phyloP scores from a whole-genome alignment of 2,797 vertebrate species.

The Allobates femoralis region DNA sequence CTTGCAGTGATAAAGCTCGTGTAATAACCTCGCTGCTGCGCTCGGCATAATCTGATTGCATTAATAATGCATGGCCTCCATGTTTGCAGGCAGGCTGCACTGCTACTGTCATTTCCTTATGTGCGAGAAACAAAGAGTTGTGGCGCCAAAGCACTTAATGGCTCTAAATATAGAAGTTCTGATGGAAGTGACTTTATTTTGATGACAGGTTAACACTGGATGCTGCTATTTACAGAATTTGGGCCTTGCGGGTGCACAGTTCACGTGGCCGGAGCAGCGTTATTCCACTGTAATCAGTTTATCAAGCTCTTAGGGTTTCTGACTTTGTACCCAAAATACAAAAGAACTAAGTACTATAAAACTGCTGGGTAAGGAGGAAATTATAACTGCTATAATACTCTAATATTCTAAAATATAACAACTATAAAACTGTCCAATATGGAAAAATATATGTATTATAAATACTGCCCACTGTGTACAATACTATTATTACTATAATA shows the following conservation, averaged over 20 bases:
- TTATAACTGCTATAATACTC: neutral
- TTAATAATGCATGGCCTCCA: conserved; percentile 46
- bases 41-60: conserved; percentile 46
- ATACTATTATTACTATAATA: conserved; percentile 5
- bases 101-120: conserved; percentile 24
- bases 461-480: neutral
- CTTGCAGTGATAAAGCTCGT: conserved; percentile 23
- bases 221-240: conserved; percentile 33
- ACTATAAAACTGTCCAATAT: neutral
- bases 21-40: conserved; percentile 18
- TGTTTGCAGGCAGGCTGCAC: conserved; percentile 21
- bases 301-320: neutral
- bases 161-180: conserved; percentile 33
- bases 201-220: conserved; percentile 28
- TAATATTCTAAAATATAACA: neutral
- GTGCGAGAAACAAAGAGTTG: conserved; percentile 30
- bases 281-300: neutral
- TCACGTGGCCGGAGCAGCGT: neutral
- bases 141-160: conserved; percentile 42
- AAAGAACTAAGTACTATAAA: neutral
- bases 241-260: neutral
- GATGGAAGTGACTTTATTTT: conserved; percentile 41
- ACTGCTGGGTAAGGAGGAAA: neutral
- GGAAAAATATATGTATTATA: neutral
- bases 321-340: neutral